phyloP scores from a whole-genome alignment of 2,797 vertebrate species.

The Todus mexicanus region DNA sequence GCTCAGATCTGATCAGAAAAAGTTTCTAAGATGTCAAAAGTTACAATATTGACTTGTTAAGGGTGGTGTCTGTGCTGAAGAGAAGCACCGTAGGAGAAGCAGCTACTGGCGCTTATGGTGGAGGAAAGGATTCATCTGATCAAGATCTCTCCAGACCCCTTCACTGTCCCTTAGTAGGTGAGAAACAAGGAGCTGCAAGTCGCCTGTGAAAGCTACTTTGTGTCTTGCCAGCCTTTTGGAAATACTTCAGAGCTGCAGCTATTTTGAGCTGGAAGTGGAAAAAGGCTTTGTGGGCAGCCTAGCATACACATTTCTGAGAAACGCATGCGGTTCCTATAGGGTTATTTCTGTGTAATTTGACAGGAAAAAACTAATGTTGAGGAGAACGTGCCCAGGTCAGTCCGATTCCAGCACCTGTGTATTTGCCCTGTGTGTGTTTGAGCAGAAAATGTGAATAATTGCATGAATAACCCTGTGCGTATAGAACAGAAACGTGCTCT shows the following conservation, averaged over 20 bases:
- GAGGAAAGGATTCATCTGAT: neutral
- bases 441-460: neutral
- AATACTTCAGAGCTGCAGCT: neutral
- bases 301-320: constrained; percentile 4
- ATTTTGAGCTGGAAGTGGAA: constrained; percentile 3
- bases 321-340: neutral
- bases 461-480: neutral
- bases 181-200: neutral
- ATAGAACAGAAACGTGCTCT: neutral
- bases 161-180: neutral
- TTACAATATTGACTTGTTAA: neutral
- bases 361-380: neutral
- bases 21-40: neutral
- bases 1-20: neutral
- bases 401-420: neutral
- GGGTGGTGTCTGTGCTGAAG: neutral
- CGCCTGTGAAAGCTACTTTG: neutral
- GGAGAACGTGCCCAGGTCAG: neutral
- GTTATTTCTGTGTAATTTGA: neutral
- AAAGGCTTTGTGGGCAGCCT: neutral
- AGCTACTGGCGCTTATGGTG: neutral
- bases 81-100: neutral
- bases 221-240: constrained; percentile 1
- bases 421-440: neutral
- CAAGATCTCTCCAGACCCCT: neutral